Evolutionary conservation across 2,113 vertebrate genomes (phyloP).

Genomic region (Dipodomys spectabilis): DNA sequence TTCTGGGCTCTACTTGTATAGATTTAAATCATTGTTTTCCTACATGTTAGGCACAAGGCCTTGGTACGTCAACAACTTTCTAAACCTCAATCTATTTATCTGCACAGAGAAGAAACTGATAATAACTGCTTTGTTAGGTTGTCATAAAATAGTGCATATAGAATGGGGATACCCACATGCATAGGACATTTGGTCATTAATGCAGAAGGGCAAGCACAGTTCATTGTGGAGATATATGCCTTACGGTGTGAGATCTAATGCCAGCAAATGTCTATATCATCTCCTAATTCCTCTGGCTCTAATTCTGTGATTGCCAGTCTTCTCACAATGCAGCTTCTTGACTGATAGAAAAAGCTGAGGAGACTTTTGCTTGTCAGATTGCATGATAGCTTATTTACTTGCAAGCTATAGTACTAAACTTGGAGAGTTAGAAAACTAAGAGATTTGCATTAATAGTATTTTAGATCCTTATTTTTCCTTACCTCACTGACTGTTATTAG

Average conservation of each 20-base stretch:
- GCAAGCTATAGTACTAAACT: constrained; percentile 31
- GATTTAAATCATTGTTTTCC: neutral
- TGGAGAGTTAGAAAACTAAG: no score
- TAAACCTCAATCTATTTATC: neutral
- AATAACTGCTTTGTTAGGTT: neutral
- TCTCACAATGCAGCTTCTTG: constrained; percentile 14
- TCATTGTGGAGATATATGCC: no score
- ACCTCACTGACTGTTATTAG: neutral
- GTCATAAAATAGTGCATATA: neutral
- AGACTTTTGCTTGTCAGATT: neutral
- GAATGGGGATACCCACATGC: neutral
- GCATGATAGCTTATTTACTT: neutral
- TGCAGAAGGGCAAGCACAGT: neutral
- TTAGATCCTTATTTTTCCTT: neutral
- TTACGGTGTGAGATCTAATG: neutral
- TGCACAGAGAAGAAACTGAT: neutral
- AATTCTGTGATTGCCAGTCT: neutral
- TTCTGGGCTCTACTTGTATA: neutral
- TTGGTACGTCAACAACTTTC: neutral
- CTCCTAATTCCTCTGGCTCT: neutral
- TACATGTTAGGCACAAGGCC: neutral
- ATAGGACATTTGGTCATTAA: neutral
- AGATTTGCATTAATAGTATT: neutral
- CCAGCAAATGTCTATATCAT: neutral
- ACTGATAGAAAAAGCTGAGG: neutral